Conservation (phyloP, 2,888 invertebrate genomes). For the Caenorhabditis japonica region DNA sequence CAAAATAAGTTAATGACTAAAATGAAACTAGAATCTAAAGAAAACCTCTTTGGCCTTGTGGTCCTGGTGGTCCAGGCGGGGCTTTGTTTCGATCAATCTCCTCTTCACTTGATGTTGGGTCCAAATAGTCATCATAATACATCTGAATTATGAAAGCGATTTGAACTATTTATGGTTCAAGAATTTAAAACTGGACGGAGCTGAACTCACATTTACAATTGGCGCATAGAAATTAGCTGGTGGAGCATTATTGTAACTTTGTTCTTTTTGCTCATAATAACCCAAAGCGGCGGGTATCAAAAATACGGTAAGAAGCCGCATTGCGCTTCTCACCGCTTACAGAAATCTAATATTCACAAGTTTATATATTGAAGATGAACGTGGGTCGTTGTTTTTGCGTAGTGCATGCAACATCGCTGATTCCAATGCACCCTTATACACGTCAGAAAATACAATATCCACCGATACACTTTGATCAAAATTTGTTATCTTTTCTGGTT, state of each 20-base stretch:
- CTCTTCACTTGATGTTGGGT: neutral
- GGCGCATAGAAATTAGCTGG: neutral
- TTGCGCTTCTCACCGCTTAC: neutral
- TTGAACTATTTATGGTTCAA: no score
- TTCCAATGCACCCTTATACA: neutral
- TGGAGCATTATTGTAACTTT: slow-evolving; percentile 1
- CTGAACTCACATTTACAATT: no score
- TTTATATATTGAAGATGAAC: slow-evolving; percentile 2
- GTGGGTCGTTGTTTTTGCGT: slow-evolving; percentile 1
- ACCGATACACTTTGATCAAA: no score
- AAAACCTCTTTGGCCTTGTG: neutral
- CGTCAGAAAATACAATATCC: slow-evolving; percentile 11
- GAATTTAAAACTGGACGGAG: no score
- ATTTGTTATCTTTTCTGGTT: no score
- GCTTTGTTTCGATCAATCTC: slow-evolving; percentile 8
- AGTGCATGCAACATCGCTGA: slow-evolving; percentile 11
- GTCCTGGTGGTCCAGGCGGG: slow-evolving; percentile 19
- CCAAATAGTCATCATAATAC: neutral
- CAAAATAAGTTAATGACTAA: no score
- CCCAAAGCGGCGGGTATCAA: slow-evolving; percentile 1
- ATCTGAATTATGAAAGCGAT: no score
- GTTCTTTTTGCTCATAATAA: no score
- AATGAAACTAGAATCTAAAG: neutral
- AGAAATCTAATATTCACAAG: neutral
- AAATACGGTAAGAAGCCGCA: slow-evolving; percentile 4